These are phyloP conservation scores for Leptura quadrifasciata DNA, from an alignment of 2,888 invertebrate genomes.

Conservation along the genomic window DNA sequence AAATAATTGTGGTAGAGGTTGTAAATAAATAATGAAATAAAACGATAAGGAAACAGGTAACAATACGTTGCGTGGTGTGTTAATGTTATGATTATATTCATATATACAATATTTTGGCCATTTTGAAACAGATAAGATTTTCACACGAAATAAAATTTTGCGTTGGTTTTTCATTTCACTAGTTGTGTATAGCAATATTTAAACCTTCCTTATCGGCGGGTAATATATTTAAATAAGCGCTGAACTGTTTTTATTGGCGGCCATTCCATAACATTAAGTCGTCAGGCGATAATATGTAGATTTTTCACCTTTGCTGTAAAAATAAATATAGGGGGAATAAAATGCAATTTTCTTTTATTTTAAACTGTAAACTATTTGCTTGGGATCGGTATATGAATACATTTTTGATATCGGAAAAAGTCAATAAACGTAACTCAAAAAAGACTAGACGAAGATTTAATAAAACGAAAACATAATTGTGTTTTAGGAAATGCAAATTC, in stretches of 20 bases:
- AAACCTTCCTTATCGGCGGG: conserved; percentile 6
- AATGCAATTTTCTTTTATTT: not conserved
- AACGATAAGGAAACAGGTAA: conserved; percentile 19
- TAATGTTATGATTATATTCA: conserved; percentile 25
- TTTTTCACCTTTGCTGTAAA: not conserved
- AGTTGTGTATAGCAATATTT: not conserved
- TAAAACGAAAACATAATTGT: too few relatives aligned
- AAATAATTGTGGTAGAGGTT: not conserved
- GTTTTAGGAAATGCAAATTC: too few relatives aligned
- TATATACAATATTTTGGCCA: conserved; percentile 2
- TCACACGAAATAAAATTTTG: conserved; percentile 10
- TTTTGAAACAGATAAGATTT: conserved; percentile 1
- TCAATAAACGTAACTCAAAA: not conserved
- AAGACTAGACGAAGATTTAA: not conserved
- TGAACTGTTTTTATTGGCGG: not conserved
- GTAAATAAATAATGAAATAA: conserved; percentile 27
- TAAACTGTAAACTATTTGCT: too few relatives aligned
- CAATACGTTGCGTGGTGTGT: conserved; percentile 21
- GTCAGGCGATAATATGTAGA: conserved; percentile 2
- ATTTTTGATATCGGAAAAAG: too few relatives aligned
- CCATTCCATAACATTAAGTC: not conserved
- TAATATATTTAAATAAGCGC: conserved; percentile 7
- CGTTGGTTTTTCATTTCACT: not conserved
- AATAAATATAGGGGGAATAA: not conserved
- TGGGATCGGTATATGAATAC: too few relatives aligned